Evolutionary conservation across 2,113 vertebrate species (phyloP).

Genomic region (Oryzias melastigma): DNA sequence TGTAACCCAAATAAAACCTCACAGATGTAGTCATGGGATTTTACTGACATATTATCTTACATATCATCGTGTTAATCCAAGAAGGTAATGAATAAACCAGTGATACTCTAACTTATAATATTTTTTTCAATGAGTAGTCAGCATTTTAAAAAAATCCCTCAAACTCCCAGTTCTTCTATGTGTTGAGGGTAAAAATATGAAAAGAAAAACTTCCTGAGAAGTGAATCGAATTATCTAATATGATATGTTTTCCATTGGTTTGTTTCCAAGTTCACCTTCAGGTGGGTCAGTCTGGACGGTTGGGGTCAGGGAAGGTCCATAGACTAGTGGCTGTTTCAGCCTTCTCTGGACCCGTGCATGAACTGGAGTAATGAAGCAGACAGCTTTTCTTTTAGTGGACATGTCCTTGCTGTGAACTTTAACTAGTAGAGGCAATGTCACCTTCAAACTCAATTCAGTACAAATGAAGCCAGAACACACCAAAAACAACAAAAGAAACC

Average conservation of each 20-base stretch:
- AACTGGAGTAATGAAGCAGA: conserved; percentile 70
- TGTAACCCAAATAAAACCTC: not conserved
- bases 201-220: too few species aligned
- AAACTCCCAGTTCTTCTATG: too few species aligned
- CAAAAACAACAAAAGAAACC: not conserved
- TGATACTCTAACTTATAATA: too few species aligned
- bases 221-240: too few species aligned
- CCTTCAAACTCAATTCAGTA: conserved; percentile 58
- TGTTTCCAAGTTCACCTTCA: conserved; percentile 44
- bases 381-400: conserved; percentile 62
- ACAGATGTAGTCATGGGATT: not conserved
- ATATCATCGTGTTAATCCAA: too few species aligned
- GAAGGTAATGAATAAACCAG: too few species aligned
- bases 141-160: too few species aligned
- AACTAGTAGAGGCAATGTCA: conserved; percentile 70
- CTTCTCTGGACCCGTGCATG: conserved; percentile 45
- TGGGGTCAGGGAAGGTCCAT: conserved; percentile 62
- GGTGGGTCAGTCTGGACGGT: conserved; percentile 51
- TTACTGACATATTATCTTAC: not conserved
- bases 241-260: conserved; percentile 23
- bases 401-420: conserved; percentile 54
- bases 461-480: conserved; percentile 30
- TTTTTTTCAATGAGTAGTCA: too few species aligned
- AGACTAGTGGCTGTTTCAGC: conserved; percentile 51
- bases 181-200: too few species aligned